These are phyloP conservation scores for Rhopalosiphum padi DNA, from an alignment of 1,140 invertebrate species.

Conservation along the genomic window DNA sequence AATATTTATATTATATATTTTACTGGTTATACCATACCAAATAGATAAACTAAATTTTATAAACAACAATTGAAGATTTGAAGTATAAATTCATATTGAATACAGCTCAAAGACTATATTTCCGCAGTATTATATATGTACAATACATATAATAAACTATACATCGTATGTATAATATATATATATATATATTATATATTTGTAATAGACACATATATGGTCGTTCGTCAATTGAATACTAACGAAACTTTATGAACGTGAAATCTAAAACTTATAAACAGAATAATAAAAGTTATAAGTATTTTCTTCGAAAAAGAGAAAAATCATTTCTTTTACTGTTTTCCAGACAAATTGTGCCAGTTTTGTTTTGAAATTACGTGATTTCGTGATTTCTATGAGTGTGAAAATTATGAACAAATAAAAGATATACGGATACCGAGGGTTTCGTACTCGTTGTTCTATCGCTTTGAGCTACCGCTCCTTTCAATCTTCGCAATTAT, in stretches of 20 bases:
- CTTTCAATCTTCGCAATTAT: not conserved
- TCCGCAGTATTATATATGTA: not conserved
- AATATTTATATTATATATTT: not conserved
- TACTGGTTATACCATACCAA: not conserved
- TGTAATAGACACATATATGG: not conserved
- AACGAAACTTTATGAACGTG: not conserved
- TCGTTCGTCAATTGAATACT: constrained; percentile 1
- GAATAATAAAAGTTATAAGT: not conserved
- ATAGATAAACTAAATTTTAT: not conserved
- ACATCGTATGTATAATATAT: not conserved
- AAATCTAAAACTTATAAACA: constrained; percentile 2
- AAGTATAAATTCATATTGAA: not conserved
- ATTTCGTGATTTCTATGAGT: not conserved
- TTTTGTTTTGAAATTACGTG: constrained; percentile 39
- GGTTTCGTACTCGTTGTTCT: not conserved
- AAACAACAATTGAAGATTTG: not conserved
- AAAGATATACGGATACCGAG: not conserved
- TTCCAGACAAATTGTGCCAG: not conserved
- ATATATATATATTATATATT: not conserved
- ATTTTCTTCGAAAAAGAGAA: not conserved
- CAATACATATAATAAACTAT: not conserved
- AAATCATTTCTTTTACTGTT: constrained; percentile 28
- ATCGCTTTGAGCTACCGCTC: not conserved
- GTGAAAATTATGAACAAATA: not conserved
- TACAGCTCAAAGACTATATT: not conserved